phyloP scores from a whole-genome alignment of 2,888 invertebrate species.

The Boloria euphrosyne region DNA sequence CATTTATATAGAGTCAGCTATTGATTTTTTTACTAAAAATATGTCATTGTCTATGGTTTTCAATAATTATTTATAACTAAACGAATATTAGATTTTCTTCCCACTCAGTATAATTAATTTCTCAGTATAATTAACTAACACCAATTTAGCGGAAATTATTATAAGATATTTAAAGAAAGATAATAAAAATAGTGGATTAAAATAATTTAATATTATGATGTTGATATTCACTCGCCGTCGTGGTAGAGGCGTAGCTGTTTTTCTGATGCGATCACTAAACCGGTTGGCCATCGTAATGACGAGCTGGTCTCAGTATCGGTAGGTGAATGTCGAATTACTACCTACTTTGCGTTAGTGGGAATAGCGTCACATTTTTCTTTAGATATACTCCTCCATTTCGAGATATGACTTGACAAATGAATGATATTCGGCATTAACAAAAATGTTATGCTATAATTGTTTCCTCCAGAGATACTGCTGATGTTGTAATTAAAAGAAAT shows the following conservation, averaged over 20 bases:
- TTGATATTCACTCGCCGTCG: slow-evolving; percentile 41
- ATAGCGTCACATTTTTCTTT: slow-evolving; percentile 36
- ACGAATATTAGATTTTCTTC: no score
- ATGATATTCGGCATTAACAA: slow-evolving; percentile 24
- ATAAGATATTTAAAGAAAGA: not conserved
- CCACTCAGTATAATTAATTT: no score
- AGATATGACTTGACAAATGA: slow-evolving; percentile 30
- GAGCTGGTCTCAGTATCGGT: slow-evolving; percentile 55
- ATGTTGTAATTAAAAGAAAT: no score
- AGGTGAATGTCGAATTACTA: slow-evolving; percentile 67
- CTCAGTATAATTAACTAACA: no score
- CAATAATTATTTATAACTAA: no score
- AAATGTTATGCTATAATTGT: not conserved
- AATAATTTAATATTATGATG: slow-evolving; percentile 29
- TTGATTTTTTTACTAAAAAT: no score
- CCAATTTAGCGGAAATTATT: not conserved
- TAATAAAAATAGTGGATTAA: not conserved
- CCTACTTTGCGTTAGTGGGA: slow-evolving; percentile 64
- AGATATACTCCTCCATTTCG: slow-evolving; percentile 24
- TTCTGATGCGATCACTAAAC: slow-evolving; percentile 79
- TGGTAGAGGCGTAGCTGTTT: slow-evolving; percentile 74
- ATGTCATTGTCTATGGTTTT: no score
- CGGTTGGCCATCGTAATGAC: slow-evolving; percentile 79
- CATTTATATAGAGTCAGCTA: no score
- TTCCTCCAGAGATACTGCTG: no score